Conservation (phyloP, 2,797 vertebrate species). For the Hipposideros larvatus region DNA sequence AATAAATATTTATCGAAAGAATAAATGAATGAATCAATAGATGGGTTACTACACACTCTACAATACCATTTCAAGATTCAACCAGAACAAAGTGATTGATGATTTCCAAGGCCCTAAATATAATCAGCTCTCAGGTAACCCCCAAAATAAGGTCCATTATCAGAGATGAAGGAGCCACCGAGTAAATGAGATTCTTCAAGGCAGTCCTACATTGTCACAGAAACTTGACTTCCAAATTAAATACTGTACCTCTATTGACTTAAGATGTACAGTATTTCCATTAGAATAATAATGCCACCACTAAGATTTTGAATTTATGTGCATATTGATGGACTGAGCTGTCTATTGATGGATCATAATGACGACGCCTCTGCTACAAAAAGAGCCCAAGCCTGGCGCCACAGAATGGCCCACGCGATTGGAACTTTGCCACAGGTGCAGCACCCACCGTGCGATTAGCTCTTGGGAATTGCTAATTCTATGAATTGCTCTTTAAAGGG, state of each 20-base stretch:
- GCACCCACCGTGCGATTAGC: not conserved
- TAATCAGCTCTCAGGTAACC: slow-evolving; percentile 41
- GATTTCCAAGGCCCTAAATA: not conserved
- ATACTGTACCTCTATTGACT: slow-evolving; percentile 53
- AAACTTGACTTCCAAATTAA: slow-evolving; percentile 67
- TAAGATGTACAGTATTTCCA: slow-evolving; percentile 61
- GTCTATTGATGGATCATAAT: slow-evolving; percentile 57
- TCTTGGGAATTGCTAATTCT: slow-evolving; percentile 47
- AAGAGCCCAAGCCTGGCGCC: slow-evolving; percentile 41
- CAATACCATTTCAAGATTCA: not conserved
- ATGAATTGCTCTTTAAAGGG: slow-evolving; percentile 28
- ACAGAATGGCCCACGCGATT: not conserved
- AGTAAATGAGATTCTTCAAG: slow-evolving; percentile 39
- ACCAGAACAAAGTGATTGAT: not conserved
- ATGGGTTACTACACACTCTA: not conserved
- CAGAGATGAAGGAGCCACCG: slow-evolving; percentile 5
- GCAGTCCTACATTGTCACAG: not conserved
- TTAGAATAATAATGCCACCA: slow-evolving; percentile 57
- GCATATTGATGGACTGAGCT: slow-evolving; percentile 73
- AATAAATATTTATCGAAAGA: not conserved
- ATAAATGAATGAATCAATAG: not conserved
- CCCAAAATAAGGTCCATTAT: not conserved
- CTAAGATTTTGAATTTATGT: slow-evolving; percentile 76
- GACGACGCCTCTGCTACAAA: not conserved
- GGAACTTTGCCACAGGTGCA: slow-evolving; percentile 43